Evolutionary conservation across 2,797 vertebrate species (phyloP), one percentile per base, ranked within the genome.

Genomic region (Chelonia mydas): DNA sequence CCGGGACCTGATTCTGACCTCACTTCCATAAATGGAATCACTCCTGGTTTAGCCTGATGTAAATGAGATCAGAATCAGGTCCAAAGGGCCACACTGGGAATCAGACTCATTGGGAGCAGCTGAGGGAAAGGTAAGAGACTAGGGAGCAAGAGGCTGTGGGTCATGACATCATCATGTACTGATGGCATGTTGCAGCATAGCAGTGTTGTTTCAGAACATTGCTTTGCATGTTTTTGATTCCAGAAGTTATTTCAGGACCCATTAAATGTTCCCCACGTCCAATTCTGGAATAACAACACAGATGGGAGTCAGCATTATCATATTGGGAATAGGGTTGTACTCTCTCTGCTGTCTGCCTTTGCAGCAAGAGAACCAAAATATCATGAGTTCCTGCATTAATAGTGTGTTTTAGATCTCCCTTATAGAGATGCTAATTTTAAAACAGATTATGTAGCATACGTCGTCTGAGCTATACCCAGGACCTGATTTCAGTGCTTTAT

Each of bases 311-410:
- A 41, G 76, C 83, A 81, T 0, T 47, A 76, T 47, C 25, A 47
- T 5, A 9, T 83, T 25, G 57, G 11, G 55, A 23, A 65, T 51
- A 41, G 41, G 72, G 81, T 93, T 74, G 57, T 91, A 90, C 89
- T 96, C 91, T 93, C 89, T 49, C 91, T 96, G 91, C 94, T 94
- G 92, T 83, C 91, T 91, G 81, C 0, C 1, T 23, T 86, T 87
- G 37, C 76, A 84, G 68, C 72, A 77, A 49, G 41, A 72, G n/a
- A 49, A 77, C 25, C 45, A 88, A 57, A 3, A 0, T 3, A 0
- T 9, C 0, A 0, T 59, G 33, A 28, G n/a, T 5, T 31, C 41
- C 1, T 0, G 49, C 59, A 81, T 76, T 25, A 84, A 3, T 51
- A 0, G 0, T 19, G 33, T 31, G n/a, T 61, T 61, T 41, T 27